phyloP scores from a whole-genome alignment of 2,797 vertebrate species.

The Microctenopoma lineatum region DNA sequence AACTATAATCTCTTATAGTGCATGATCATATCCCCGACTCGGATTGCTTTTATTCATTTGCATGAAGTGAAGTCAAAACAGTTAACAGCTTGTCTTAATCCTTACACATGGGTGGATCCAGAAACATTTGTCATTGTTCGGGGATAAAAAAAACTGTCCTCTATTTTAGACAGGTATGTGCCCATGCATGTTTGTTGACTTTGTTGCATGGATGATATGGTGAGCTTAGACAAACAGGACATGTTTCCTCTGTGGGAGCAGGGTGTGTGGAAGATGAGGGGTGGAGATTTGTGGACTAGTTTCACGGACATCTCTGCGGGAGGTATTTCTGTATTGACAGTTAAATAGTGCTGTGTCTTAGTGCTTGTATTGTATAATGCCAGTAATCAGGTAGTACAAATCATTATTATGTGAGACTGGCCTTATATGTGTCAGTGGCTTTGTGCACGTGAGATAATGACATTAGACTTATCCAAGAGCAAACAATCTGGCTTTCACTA shows the following conservation, averaged over 20 bases:
- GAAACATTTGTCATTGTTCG: constrained; percentile 59
- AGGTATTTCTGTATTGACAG: constrained; percentile 52
- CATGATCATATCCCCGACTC: constrained; percentile 7
- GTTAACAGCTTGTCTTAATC: constrained; percentile 58
- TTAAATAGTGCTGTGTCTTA: constrained; percentile 49
- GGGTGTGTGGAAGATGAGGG: constrained; percentile 51
- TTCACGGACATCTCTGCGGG: constrained; percentile 66
- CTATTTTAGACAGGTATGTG: constrained; percentile 69
- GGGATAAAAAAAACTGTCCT: constrained; percentile 60
- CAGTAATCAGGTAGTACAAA: constrained; percentile 16
- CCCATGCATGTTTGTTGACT: constrained; percentile 78
- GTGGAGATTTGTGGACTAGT: constrained; percentile 52
- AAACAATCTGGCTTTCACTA: constrained; percentile 44
- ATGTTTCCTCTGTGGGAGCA: constrained; percentile 68
- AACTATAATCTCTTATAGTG: constrained; percentile 25
- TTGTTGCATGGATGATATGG: constrained; percentile 71
- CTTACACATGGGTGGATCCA: constrained; percentile 63
- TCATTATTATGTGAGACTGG: constrained; percentile 35
- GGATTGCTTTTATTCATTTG: constrained; percentile 30
- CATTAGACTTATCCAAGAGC: constrained; percentile 43
- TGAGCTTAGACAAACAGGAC: constrained; percentile 73
- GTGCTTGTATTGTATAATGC: neutral
- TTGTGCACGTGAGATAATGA: constrained; percentile 44
- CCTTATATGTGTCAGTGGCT: constrained; percentile 33
- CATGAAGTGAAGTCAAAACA: constrained; percentile 32